Evolutionary conservation across 2,888 invertebrate species (phyloP).

Genomic region (Epiperipatus broadwayi): DNA sequence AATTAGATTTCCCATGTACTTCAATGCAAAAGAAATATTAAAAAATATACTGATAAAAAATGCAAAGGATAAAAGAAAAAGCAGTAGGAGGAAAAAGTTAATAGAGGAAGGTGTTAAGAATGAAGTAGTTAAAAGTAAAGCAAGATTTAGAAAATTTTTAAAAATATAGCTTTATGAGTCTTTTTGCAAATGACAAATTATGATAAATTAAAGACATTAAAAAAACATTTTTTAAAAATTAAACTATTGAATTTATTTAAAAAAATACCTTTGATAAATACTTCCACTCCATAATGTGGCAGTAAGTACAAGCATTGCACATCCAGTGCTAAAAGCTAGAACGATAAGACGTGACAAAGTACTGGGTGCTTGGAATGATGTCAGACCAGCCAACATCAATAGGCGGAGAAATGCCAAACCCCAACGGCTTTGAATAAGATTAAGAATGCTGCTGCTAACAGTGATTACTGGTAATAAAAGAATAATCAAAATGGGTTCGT

Average conservation of each 20-base stretch:
- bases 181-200: too few species aligned
- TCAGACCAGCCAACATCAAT: constrained; percentile 20
- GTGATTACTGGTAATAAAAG: constrained; percentile 24
- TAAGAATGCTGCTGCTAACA: constrained; percentile 12
- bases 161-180: too few species aligned
- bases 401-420: constrained; percentile 21
- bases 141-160: too few species aligned
- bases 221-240: too few species aligned
- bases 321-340: constrained; percentile 24
- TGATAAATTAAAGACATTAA: too few species aligned
- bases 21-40: too few species aligned
- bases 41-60: too few species aligned
- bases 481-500: constrained; percentile 26
- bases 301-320: constrained; percentile 23
- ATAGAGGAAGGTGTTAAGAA: too few species aligned
- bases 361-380: constrained; percentile 23
- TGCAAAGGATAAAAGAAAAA: too few species aligned
- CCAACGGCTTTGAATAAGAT: constrained; percentile 12
- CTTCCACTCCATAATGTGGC: constrained; percentile 22
- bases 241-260: background rate
- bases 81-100: too few species aligned
- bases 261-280: constrained; percentile 20
- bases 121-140: too few species aligned
- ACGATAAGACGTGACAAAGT: constrained; percentile 21
- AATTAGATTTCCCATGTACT: too few species aligned